These are phyloP conservation scores for Cheilosia impressa DNA, from an alignment of 2,888 invertebrate species.

Conservation along the genomic window DNA sequence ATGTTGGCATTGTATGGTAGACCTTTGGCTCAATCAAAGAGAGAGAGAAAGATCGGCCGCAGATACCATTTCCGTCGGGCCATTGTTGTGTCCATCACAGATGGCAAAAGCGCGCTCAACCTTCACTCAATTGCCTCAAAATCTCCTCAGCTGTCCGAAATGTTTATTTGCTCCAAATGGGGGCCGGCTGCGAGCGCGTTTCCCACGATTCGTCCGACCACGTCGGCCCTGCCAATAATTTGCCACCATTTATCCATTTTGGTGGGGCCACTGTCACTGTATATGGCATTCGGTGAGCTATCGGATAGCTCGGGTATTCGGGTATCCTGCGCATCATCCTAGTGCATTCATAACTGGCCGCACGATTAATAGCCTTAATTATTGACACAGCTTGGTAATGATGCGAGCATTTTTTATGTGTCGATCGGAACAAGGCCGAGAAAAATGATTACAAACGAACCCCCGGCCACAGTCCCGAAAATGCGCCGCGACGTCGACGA, in stretches of 20 bases:
- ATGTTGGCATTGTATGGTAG: constrained; percentile 30
- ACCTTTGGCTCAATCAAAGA: constrained; percentile 62
- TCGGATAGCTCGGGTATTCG: constrained; percentile 18
- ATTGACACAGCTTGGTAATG: constrained; percentile 76
- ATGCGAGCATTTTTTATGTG: constrained; percentile 74
- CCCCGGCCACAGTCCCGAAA: constrained; percentile 40
- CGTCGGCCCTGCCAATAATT: constrained; percentile 65
- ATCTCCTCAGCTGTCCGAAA: constrained; percentile 61
- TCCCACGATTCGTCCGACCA: constrained; percentile 65
- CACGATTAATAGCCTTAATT: constrained; percentile 75
- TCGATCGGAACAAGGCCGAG: constrained; percentile 75
- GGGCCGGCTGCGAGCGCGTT: constrained; percentile 43
- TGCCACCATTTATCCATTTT: constrained; percentile 66
- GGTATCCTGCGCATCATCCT: constrained; percentile 27
- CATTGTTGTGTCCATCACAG: constrained; percentile 75
- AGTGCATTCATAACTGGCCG: constrained; percentile 55
- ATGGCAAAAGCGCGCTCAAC: constrained; percentile 59
- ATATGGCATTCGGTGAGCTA: constrained; percentile 30
- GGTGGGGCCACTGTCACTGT: constrained; percentile 48
- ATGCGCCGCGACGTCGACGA: constrained; percentile 38
- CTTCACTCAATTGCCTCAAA: constrained; percentile 67
- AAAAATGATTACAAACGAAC: constrained; percentile 72
- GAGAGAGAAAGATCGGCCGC: constrained; percentile 65
- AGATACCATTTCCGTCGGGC: constrained; percentile 65
- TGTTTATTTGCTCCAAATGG: constrained; percentile 71